Percentiles rank a stretch among this genome's conserved stretches.
Evolutionary conservation across 1,140 invertebrate genomes (phyloP).

Genomic region (Pseudomyrmex concolor): DNA sequence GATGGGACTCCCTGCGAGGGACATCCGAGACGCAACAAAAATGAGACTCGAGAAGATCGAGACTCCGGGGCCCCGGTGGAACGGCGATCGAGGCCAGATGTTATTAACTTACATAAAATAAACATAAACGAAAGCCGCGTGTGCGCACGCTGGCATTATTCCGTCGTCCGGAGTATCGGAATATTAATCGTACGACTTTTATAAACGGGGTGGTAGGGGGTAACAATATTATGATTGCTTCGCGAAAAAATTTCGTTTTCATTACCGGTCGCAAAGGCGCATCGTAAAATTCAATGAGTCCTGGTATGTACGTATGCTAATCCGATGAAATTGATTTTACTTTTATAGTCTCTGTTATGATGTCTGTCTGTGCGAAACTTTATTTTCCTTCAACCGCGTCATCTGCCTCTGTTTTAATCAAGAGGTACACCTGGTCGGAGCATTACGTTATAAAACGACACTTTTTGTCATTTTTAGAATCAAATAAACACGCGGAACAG

Average conservation of each 20-base stretch:
- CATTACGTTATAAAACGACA: neutral
- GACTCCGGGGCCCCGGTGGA: slow-evolving; percentile 24
- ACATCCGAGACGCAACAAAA: slow-evolving; percentile 66
- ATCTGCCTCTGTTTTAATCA: slow-evolving; percentile 20
- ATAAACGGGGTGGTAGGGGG: neutral
- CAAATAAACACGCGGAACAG: neutral
- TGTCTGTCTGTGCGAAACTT: neutral
- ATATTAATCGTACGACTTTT: slow-evolving; percentile 55
- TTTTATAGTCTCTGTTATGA: neutral
- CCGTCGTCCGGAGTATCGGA: slow-evolving; percentile 28
- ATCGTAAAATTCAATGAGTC: slow-evolving; percentile 33
- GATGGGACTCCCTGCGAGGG: slow-evolving; percentile 70
- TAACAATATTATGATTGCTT: slow-evolving; percentile 46
- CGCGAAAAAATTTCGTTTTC: slow-evolving; percentile 26
- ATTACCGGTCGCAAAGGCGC: neutral
- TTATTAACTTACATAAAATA: slow-evolving; percentile 66
- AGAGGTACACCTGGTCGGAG: neutral
- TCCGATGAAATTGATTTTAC: slow-evolving; percentile 23
- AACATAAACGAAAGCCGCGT: slow-evolving; percentile 41
- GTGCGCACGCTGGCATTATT: slow-evolving; percentile 16
- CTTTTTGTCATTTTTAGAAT: neutral
- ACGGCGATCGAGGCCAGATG: slow-evolving; percentile 57
- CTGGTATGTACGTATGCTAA: neutral
- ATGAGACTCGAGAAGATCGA: slow-evolving; percentile 53
- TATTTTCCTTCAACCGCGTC: neutral